phyloP scores from a whole-genome alignment of 2,113 vertebrate species.

The Buteo buteo region DNA sequence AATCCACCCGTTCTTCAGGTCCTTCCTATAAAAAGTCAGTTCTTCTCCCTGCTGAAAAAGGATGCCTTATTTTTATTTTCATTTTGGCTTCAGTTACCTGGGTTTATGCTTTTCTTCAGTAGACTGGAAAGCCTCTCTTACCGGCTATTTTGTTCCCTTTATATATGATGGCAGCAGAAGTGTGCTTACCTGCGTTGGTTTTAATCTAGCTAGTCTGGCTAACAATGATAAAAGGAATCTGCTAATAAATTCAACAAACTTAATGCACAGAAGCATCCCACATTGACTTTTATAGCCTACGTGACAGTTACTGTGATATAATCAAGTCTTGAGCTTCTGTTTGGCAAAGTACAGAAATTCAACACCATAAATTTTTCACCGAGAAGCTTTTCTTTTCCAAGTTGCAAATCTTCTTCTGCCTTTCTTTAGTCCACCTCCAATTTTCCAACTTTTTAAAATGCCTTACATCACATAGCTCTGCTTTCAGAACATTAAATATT shows the following conservation, averaged over 20 bases:
- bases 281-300: neutral
- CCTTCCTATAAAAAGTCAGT: neutral
- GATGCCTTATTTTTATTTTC: neutral
- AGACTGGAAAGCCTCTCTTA: neutral
- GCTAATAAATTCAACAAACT: neutral
- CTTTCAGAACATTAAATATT: neutral
- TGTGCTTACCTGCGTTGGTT: neutral
- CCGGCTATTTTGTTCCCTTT: neutral
- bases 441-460: accelerated
- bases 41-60: neutral
- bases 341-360: neutral
- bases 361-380: neutral
- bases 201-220: neutral
- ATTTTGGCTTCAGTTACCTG: neutral
- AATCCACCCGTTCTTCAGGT: neutral
- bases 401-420: neutral
- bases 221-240: neutral
- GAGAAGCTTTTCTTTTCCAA: neutral
- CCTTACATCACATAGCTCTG: neutral
- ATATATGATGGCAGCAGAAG: neutral
- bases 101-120: neutral
- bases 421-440: neutral
- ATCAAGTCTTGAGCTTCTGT: neutral
- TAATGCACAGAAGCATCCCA: neutral
- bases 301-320: neutral